Evolutionary conservation across 1,140 invertebrate species (phyloP), one percentile per base, ranked within the genome.

Genomic region (silkworm (Bombyx mori)): DNA sequence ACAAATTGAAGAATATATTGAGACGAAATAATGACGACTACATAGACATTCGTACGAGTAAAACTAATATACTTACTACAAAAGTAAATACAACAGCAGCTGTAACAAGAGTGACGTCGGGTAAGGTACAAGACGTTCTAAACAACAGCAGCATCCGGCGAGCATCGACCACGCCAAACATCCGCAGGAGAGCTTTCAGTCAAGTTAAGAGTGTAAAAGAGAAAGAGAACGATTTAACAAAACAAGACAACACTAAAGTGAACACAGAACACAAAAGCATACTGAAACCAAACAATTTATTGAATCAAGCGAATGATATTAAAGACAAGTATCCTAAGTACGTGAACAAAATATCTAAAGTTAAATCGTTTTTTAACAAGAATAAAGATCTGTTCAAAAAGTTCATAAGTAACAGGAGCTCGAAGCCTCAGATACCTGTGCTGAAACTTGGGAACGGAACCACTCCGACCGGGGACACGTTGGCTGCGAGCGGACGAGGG

Each of bases 11-110:
- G 50, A 8, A 77, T 43, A 61, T 65, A 43, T 56, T 77, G n/a
- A 62, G 60, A 47, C 61, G 64, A n/a, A 74, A 77, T 54, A 74
- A 74, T 22, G 73, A 76, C 22, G 73, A 76, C 53, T 76, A 76
- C 53, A 45, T 48, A 22, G 63, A 61, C 42, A 42, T 48, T 22
- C 4, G 18, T 42, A 10, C 47, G 8, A 49, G 48, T 18, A 35
- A 35, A 35, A 35, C 2, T 35, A 35, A 35, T 35, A 26, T 51
- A 51, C 6, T 42, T 51, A 35, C 26, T 3, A 51, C 50, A 50
- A 50, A 18, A 35, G 26, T 5, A 35, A 35, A 35, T 35, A 35
- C 26, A 35, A 35, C 26, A 35, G 26, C 4, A 35, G 26, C 26
- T 1, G 26, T 35, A 35, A 35, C 26, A 35, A 35, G 26, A 35